These are phyloP conservation scores for Empidonax traillii DNA, from an alignment of 2,113 vertebrate species.

Conservation along the genomic window DNA sequence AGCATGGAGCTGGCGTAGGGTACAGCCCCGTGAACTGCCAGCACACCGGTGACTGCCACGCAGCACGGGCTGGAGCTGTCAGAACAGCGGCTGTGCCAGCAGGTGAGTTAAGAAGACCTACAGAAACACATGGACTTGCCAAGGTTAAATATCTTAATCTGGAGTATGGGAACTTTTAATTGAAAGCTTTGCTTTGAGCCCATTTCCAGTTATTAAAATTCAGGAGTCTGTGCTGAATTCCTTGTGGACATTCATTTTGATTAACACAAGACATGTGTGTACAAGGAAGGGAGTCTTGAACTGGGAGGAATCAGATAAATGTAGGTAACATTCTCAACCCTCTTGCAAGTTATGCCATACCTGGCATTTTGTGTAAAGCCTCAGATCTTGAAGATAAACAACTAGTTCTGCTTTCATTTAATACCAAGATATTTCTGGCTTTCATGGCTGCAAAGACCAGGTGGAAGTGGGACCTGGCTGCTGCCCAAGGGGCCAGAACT, in stretches of 20 bases:
- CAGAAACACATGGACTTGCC: constrained; percentile 30
- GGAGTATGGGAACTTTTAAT: constrained; percentile 49
- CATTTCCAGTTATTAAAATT: constrained; percentile 55
- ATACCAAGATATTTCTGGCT: constrained; percentile 31
- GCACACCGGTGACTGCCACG: not conserved
- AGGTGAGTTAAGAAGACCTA: not conserved
- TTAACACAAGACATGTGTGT: constrained; percentile 51
- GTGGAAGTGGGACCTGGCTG: constrained; percentile 13
- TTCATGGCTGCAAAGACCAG: not conserved
- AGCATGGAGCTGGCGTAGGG: not conserved
- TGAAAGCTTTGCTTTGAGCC: constrained; percentile 62
- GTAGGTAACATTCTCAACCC: constrained; percentile 37
- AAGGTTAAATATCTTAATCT: constrained; percentile 65
- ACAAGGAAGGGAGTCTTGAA: constrained; percentile 19
- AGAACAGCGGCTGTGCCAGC: not conserved
- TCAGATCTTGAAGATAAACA: constrained; percentile 15
- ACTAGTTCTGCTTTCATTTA: constrained; percentile 42
- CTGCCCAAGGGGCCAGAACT: constrained; percentile 2
- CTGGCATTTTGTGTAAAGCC: constrained; percentile 11
- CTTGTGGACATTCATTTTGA: constrained; percentile 62
- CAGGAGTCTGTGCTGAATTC: constrained; percentile 61
- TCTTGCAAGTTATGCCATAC: constrained; percentile 7
- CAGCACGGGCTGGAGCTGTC: not conserved
- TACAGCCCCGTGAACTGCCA: not conserved
- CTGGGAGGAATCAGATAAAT: constrained; percentile 37